phyloP scores from a whole-genome alignment of 2,797 vertebrate genomes.

The Epinephelus coioides region DNA sequence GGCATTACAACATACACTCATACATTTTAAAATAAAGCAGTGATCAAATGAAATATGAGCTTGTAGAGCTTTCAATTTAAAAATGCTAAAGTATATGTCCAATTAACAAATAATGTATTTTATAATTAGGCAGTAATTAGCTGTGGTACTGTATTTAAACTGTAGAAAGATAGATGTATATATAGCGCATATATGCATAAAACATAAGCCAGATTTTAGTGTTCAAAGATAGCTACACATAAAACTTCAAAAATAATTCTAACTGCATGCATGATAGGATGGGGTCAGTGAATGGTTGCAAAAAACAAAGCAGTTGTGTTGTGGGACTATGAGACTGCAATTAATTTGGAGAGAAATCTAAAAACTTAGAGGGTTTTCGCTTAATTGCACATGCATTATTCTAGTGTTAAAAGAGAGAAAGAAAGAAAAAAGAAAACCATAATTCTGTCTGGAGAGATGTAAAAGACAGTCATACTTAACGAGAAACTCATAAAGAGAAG shows the following conservation, averaged over 20 bases:
- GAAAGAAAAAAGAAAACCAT: slow-evolving; percentile 10
- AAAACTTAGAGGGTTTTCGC: background rate
- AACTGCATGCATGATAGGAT: slow-evolving; percentile 8
- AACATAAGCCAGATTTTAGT: background rate
- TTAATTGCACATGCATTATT: slow-evolving; percentile 17
- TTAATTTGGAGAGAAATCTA: slow-evolving; percentile 11
- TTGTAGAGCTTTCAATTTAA: background rate
- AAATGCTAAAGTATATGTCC: background rate
- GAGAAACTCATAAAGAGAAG: slow-evolving; percentile 42
- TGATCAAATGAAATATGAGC: background rate
- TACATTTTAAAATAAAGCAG: slow-evolving; percentile 11
- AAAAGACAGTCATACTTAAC: slow-evolving; percentile 32
- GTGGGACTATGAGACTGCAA: background rate
- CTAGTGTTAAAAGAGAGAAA: slow-evolving; percentile 8
- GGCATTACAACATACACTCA: slow-evolving; percentile 9
- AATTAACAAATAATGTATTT: background rate
- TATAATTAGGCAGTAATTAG: background rate
- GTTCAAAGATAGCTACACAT: background rate
- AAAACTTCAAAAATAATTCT: background rate
- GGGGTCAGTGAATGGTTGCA: slow-evolving; percentile 15
- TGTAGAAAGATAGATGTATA: background rate
- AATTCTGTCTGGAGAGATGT: slow-evolving; percentile 35
- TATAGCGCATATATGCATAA: background rate
- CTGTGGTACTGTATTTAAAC: background rate
- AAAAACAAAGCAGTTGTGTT: slow-evolving; percentile 12